Evolutionary conservation across 2,113 vertebrate species (phyloP).

Genomic region (Thunnus maccoyii): DNA sequence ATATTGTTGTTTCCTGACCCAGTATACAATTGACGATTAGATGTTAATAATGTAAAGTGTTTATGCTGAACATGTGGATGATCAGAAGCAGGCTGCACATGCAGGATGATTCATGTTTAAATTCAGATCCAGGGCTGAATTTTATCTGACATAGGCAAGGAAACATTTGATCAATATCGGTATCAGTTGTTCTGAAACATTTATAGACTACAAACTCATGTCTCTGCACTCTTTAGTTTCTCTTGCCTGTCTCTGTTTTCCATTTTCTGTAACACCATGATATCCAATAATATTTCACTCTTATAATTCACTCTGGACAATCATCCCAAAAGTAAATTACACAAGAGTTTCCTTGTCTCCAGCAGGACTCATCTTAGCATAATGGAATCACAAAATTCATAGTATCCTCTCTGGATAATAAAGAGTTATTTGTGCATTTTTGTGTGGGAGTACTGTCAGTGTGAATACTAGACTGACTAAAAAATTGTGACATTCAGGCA

Average conservation of each 20-base stretch:
- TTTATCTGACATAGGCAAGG: constrained; percentile 12
- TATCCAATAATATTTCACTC: constrained; percentile 6
- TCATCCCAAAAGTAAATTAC: constrained; percentile 32
- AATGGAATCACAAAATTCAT: constrained; percentile 48
- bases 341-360: constrained; percentile 6
- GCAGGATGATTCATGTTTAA: constrained; percentile 7
- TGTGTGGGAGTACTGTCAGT: constrained; percentile 51
- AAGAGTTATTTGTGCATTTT: constrained; percentile 57
- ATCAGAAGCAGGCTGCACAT: neutral
- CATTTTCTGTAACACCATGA: neutral
- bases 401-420: constrained; percentile 58
- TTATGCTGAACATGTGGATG: neutral
- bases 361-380: constrained; percentile 22
- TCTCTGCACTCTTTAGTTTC: neutral
- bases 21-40: neutral
- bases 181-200: constrained; percentile 48
- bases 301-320: constrained; percentile 17
- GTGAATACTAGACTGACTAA: constrained; percentile 54
- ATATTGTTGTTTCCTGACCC: constrained; percentile 6
- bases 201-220: constrained; percentile 5
- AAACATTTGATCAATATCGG: constrained; percentile 56
- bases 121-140: constrained; percentile 5
- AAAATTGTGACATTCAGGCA: constrained; percentile 79
- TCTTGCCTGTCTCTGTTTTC: neutral
- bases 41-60: constrained; percentile 14